These are phyloP conservation scores for Euglossa dilemma DNA, from an alignment of 1,140 invertebrate species.

Conservation along the genomic window DNA sequence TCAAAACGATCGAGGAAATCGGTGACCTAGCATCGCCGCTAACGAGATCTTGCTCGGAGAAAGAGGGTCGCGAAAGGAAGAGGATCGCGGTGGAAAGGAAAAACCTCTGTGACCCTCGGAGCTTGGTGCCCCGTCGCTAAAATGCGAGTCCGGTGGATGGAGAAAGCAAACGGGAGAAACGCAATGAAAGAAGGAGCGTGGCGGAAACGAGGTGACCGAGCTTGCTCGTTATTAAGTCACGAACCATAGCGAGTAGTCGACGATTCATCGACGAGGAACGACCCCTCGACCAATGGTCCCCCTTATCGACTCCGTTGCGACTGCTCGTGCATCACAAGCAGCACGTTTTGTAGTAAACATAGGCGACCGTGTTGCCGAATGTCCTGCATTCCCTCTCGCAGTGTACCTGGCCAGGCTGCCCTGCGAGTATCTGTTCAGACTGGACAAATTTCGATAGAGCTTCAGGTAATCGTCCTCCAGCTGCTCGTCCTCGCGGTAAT, in stretches of 20 bases:
- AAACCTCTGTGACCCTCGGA: no score
- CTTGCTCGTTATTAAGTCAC: background rate
- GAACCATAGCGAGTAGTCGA: conserved; percentile 17
- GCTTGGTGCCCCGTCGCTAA: background rate
- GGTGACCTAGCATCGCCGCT: background rate
- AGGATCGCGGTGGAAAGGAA: no score
- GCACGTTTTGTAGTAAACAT: conserved; percentile 81
- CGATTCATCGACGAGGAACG: conserved; percentile 13
- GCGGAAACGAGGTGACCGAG: background rate
- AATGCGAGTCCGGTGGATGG: background rate
- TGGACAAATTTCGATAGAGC: conserved; percentile 72
- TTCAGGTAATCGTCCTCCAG: conserved; percentile 70
- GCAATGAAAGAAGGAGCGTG: background rate
- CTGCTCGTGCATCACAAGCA: conserved; percentile 78
- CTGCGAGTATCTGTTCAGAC: conserved; percentile 59
- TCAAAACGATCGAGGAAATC: conserved; percentile 1
- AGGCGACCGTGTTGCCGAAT: conserved; percentile 81
- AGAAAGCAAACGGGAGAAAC: background rate
- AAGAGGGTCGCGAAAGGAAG: no score
- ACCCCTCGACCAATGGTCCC: background rate
- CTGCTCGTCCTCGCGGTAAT: conserved; percentile 23
- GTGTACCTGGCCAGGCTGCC: conserved; percentile 77
- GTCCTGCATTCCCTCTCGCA: conserved; percentile 81
- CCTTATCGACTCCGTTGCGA: background rate
- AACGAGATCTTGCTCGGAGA: conserved; percentile 3